Conservation (phyloP, 1,140 invertebrate genomes). For the Meloidogyne hapla region DNA sequence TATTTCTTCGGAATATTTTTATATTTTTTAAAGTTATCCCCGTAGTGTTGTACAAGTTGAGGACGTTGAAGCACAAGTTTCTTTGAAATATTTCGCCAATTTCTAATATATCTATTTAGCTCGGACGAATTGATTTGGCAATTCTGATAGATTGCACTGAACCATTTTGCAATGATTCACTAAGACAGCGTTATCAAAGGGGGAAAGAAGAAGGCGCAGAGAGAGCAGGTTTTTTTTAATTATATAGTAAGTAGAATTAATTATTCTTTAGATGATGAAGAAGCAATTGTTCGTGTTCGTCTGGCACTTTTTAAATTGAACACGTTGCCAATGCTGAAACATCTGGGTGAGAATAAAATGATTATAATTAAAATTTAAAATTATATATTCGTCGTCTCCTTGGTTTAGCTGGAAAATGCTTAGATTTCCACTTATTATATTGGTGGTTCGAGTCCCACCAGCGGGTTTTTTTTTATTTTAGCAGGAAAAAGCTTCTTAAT, state of each 20-base stretch:
- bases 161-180: conserved; percentile 53
- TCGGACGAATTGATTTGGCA: conserved; percentile 57
- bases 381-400: not conserved
- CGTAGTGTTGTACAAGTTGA: conserved; percentile 50
- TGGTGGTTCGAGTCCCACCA: not conserved
- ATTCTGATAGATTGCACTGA: conserved; percentile 62
- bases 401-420: not conserved
- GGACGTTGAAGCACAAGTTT: conserved; percentile 53
- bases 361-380: not conserved
- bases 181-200: conserved; percentile 27
- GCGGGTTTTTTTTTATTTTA: not conserved
- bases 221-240: conserved; percentile 22
- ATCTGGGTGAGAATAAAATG: conserved; percentile 32
- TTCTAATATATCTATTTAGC: conserved; percentile 3
- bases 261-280: conserved; percentile 51
- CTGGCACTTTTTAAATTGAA: conserved; percentile 58
- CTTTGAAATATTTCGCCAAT: not conserved
- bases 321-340: conserved; percentile 62
- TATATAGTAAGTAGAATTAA: not conserved
- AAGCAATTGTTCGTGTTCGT: conserved; percentile 46
- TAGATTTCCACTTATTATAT: not conserved
- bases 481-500: too few relatives aligned
- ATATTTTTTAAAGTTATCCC: conserved; percentile 46
- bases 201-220: conserved; percentile 38
- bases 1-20: not conserved